Conservation (phyloP, 2,113 vertebrate genomes). For the Chauna torquata region DNA sequence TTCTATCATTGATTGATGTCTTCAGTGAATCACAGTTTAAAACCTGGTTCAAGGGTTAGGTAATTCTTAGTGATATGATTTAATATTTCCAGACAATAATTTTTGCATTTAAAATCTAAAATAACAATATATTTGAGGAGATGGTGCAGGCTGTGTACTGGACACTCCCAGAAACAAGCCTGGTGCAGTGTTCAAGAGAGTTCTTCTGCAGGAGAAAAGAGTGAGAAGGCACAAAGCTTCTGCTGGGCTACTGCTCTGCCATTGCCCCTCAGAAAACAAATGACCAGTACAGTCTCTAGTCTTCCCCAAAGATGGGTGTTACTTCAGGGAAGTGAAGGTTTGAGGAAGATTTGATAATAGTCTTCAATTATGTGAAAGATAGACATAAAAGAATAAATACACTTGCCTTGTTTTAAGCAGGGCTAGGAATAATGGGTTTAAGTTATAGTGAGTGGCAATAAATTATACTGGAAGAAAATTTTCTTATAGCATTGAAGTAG, state of each 20-base stretch:
- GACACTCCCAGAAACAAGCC: background rate
- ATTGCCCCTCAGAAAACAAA: background rate
- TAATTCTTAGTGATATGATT: conserved; percentile 43
- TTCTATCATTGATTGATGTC: conserved; percentile 52
- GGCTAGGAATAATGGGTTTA: background rate
- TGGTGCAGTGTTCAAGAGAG: background rate
- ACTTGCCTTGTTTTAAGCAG: background rate
- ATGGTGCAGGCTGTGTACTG: background rate
- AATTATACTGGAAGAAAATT: background rate
- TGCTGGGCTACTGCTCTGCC: background rate
- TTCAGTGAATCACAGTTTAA: conserved; percentile 15
- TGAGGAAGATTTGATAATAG: background rate
- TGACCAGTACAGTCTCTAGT: background rate
- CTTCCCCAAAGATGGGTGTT: background rate
- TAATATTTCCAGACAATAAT: conserved; percentile 19
- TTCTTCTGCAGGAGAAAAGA: background rate
- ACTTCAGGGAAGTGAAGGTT: background rate
- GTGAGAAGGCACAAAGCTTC: background rate
- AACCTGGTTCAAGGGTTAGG: conserved; percentile 34
- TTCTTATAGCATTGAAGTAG: background rate
- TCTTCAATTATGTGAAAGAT: background rate
- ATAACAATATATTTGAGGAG: background rate
- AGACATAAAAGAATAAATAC: background rate
- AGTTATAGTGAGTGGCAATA: background rate
- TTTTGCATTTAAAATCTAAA: conserved; percentile 2